phyloP scores from a whole-genome alignment of 23 tunicate species.

The Ciona savignyi region DNA sequence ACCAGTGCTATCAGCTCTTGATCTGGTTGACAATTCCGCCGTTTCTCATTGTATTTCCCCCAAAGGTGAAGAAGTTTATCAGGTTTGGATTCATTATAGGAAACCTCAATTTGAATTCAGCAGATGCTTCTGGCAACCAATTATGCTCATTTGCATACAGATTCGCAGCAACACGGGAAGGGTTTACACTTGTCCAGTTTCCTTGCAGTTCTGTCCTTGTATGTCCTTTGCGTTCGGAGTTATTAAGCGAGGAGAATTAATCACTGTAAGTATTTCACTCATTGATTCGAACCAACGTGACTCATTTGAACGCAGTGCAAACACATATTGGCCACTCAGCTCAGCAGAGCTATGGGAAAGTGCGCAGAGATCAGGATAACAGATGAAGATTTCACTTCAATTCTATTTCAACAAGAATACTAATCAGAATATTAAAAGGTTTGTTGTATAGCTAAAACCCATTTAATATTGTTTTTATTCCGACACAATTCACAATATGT shows the following conservation, averaged over 20 bases:
- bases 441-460: too few species aligned
- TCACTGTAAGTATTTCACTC: slow-evolving; percentile 82
- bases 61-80: slow-evolving; percentile 40
- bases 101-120: neutral
- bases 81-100: slow-evolving; percentile 16
- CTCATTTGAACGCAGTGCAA: slow-evolving; percentile 61
- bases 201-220: slow-evolving; percentile 81
- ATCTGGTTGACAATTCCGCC: slow-evolving; percentile 60
- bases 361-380: slow-evolving; percentile 25
- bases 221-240: slow-evolving; percentile 86
- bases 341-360: slow-evolving; percentile 50
- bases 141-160: slow-evolving; percentile 12
- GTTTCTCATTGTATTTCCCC: slow-evolving; percentile 38
- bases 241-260: slow-evolving; percentile 59
- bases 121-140: neutral
- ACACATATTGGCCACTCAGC: slow-evolving; percentile 66
- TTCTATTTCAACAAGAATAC: slow-evolving; percentile 51
- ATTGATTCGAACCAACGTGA: too few species aligned
- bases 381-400: slow-evolving; percentile 40
- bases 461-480: too few species aligned
- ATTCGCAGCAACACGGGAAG: slow-evolving; percentile 54
- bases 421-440: too few species aligned
- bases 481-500: too few species aligned
- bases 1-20: slow-evolving; percentile 67
- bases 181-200: slow-evolving; percentile 51